A percentile compares a stretch with the other conserved stretches of the same genome.
These are phyloP conservation scores for Cladopsammia gracilis DNA, from an alignment of 64 coral and sea anemone species.

Conservation along the genomic window DNA sequence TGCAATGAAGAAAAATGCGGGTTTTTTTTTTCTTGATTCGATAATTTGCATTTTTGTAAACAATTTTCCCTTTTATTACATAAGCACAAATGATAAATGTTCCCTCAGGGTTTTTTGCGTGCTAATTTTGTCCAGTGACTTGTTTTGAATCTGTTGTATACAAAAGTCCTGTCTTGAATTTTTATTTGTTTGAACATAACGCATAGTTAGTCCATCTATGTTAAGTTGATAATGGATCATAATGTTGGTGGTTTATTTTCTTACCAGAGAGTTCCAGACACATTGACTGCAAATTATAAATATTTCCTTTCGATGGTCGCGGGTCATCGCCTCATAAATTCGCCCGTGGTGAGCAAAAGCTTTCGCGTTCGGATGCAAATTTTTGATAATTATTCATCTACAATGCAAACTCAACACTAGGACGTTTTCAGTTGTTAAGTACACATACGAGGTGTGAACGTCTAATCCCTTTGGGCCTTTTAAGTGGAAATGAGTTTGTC, in stretches of 20 bases:
- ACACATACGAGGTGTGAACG: conserved; percentile 19
- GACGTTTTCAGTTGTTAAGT: conserved; percentile 15
- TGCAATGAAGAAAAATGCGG: not conserved
- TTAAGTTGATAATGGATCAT: not conserved
- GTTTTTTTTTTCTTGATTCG: not conserved
- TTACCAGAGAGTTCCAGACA: not conserved
- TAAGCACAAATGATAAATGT: not conserved
- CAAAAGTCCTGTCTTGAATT: not conserved
- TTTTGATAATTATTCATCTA: not conserved
- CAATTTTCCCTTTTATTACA: not conserved
- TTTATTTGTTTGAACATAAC: conserved; percentile 1
- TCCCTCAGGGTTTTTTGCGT: not conserved
- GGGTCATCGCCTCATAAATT: not conserved
- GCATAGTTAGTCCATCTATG: not conserved
- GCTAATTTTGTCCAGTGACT: not conserved
- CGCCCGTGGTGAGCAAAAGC: not conserved
- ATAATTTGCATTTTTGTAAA: too few species aligned
- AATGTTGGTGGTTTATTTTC: not conserved
- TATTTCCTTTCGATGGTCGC: too few species aligned
- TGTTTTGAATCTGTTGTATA: not conserved
- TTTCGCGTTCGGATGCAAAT: conserved; percentile 39
- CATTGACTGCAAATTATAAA: not conserved
- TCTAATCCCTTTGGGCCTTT: conserved; percentile 11
- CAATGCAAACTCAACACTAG: not conserved
- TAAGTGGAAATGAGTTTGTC: not conserved